These are phyloP conservation scores for Chiroxiphia lanceolata DNA, from an alignment of 2,797 vertebrate genomes.

Conservation along the genomic window DNA sequence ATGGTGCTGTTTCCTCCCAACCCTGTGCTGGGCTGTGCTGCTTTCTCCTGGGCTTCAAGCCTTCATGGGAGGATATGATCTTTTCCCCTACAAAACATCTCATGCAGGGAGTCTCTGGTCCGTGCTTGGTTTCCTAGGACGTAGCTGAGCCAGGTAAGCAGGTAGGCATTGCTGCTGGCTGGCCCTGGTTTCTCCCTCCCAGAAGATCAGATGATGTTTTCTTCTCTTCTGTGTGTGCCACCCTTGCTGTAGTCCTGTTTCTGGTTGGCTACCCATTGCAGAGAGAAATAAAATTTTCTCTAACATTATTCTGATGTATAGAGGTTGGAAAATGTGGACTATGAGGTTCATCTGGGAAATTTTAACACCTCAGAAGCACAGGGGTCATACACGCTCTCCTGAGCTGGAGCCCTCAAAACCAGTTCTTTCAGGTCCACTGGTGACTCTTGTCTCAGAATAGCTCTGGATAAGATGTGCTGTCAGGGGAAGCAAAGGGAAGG, in stretches of 20 bases:
- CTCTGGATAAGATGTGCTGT: neutral
- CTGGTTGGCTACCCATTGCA: neutral
- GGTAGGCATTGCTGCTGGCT: neutral
- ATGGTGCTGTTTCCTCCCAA: neutral
- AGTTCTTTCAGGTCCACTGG: neutral
- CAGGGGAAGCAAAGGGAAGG: neutral
- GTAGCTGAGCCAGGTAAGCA: neutral
- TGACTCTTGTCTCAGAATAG: neutral
- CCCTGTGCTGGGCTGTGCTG: neutral
- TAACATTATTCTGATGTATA: neutral
- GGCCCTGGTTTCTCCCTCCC: neutral
- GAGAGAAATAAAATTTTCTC: neutral
- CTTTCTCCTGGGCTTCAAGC: neutral
- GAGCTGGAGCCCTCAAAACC: neutral
- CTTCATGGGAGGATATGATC: fast-evolving
- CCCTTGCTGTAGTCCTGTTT: neutral
- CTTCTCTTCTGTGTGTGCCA: neutral
- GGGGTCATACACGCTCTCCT: neutral
- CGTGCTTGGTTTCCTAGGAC: neutral
- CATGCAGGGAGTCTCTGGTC: neutral
- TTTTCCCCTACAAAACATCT: neutral
- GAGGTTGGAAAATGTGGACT: neutral
- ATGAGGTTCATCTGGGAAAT: neutral
- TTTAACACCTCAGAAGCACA: neutral
- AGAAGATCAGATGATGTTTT: neutral